Evolutionary conservation across 2,113 vertebrate genomes (phyloP), one percentile per base, ranked within the genome.

Genomic region (Peromyscus californicus): DNA sequence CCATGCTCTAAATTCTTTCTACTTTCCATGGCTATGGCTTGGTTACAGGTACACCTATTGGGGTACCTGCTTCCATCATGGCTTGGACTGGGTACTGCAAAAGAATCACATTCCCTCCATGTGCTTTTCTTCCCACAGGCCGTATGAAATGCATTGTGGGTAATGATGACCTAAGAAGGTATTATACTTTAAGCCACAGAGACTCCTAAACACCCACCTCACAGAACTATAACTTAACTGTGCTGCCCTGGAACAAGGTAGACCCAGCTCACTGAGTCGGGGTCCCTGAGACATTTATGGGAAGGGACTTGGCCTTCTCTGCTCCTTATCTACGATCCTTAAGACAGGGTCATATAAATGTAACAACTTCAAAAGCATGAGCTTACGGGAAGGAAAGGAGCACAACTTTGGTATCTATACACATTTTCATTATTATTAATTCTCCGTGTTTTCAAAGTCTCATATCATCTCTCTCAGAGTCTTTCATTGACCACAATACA

Each of bases 361-460:
- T 88, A 74, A 54, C 31, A 78, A 61, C 67, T 93, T 92, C 57
- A 70, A 65, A 94, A 75, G 31, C 26, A 21, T 57, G 26, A 92
- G 36, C 1, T 75, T 26, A 70, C 54, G 29, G 3, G 13, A 21
- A 31, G 93, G n/a, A 95, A 85, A 12, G 17, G 94, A 96, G 29
- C 63, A 61, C 1, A 69, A 39, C 6, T 59, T 91, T 70, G 67
- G 26, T 75, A 3, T 3, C 63, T 29, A 95, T 24, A 67, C 12
- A 83, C 19, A 31, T n/a, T 93, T 97, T 75, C 80, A 57, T 54
- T 67, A 54, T 57, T 89, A 54, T 70, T 83, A 85, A 85, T 70
- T 89, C 48, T 69, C 10, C 11, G 15, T 16, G 15, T 75, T 69
- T 51, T 89, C 48, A 83, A 39, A 72, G 11, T 51, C 31, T 83